These are phyloP conservation scores for Megalonaias nervosa DNA, from an alignment of 1,140 invertebrate genomes.

Conservation along the genomic window DNA sequence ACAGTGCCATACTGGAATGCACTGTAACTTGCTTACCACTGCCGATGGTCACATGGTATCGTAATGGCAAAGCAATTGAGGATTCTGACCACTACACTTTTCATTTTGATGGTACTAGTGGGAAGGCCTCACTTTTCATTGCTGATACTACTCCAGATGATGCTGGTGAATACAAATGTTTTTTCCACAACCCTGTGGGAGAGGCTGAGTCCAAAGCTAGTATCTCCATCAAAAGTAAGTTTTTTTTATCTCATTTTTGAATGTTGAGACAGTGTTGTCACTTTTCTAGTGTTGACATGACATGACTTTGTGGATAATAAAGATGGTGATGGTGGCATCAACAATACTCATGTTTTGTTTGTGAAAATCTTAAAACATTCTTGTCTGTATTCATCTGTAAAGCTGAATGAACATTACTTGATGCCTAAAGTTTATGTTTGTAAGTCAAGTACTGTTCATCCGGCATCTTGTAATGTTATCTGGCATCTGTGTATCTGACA, in stretches of 20 bases:
- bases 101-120: conserved; percentile 43
- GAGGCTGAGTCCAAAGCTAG: conserved; percentile 48
- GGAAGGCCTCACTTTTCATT: conserved; percentile 47
- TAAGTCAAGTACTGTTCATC: too few species aligned
- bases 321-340: background rate
- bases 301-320: too few species aligned
- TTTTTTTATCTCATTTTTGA: background rate
- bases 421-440: too few species aligned
- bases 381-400: background rate
- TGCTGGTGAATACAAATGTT: conserved; percentile 49
- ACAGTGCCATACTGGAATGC: conserved; percentile 46
- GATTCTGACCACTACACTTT: conserved; percentile 21
- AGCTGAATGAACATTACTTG: background rate
- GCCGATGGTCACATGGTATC: conserved; percentile 53
- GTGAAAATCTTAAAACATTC: background rate
- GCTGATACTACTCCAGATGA: conserved; percentile 30
- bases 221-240: conserved; percentile 53
- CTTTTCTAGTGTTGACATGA: too few species aligned
- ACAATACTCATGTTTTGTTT: background rate
- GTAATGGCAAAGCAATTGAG: conserved; percentile 21
- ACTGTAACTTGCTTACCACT: conserved; percentile 37
- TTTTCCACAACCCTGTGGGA: conserved; percentile 49
- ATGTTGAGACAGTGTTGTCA: too few species aligned
- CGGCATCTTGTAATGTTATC: too few species aligned
- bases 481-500: too few species aligned